Conservation (phyloP, 2,888 invertebrate species). For the Plagiodera versicolora region DNA sequence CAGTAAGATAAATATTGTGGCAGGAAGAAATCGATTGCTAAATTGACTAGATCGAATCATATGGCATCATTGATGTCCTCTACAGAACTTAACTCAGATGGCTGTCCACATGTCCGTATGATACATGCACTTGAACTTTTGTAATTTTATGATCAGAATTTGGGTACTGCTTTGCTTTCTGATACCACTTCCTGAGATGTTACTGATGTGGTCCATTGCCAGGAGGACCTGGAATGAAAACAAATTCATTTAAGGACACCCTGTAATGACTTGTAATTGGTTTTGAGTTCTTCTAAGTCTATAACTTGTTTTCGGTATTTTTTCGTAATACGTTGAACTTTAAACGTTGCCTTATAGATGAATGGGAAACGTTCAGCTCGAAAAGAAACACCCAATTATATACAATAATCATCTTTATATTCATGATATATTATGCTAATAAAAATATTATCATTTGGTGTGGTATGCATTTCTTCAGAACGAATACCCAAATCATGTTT, state of each 20-base stretch:
- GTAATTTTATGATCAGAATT: constrained; percentile 13
- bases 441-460: neutral
- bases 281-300: no score
- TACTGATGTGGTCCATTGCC: constrained; percentile 10
- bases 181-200: neutral
- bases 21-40: neutral
- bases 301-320: no score
- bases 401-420: no score
- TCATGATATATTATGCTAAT: neutral
- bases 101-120: constrained; percentile 13
- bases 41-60: neutral
- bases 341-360: no score
- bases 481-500: neutral
- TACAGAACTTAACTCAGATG: neutral
- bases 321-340: no score
- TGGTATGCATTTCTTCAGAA: no score
- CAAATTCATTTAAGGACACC: no score
- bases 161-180: constrained; percentile 2
- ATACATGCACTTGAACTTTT: constrained; percentile 14
- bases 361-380: no score
- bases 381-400: no score
- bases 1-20: neutral
- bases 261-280: no score
- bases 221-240: constrained; percentile 8
- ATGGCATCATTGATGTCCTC: constrained; percentile 11